phyloP scores from a whole-genome alignment of 1,140 invertebrate species.

The Drosophila tristis region DNA sequence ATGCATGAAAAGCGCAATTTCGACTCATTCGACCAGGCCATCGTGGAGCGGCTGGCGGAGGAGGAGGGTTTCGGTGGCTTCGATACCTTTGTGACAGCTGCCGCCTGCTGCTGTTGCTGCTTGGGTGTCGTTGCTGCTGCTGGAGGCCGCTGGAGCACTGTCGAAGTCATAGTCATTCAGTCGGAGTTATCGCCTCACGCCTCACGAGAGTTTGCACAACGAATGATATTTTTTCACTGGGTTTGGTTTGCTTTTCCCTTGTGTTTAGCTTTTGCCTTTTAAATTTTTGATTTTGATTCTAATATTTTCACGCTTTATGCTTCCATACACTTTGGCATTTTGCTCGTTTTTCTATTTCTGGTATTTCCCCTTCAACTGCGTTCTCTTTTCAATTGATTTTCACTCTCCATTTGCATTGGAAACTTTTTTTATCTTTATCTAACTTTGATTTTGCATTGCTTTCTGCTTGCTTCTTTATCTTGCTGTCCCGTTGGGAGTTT shows the following conservation, averaged over 20 bases:
- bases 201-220: slow-evolving; percentile 23
- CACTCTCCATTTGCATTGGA: slow-evolving; percentile 52
- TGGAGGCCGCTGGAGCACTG: slow-evolving; percentile 75
- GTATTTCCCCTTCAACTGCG: slow-evolving; percentile 52
- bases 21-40: slow-evolving; percentile 81
- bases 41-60: slow-evolving; percentile 49
- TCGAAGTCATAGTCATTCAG: slow-evolving; percentile 83
- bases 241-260: slow-evolving; percentile 19
- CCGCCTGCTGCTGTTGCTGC: slow-evolving; percentile 26
- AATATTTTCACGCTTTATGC: slow-evolving; percentile 8
- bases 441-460: slow-evolving; percentile 37
- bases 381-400: slow-evolving; percentile 56
- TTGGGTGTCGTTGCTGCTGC: slow-evolving; percentile 46
- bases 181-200: slow-evolving; percentile 4
- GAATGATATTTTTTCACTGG: slow-evolving; percentile 24
- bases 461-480: slow-evolving; percentile 21
- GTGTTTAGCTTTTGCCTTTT: slow-evolving; percentile 33
- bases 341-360: slow-evolving; percentile 15
- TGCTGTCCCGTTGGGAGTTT: slow-evolving; percentile 24
- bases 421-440: slow-evolving; percentile 43
- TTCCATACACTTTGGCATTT: slow-evolving; percentile 1
- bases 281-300: slow-evolving; percentile 70
- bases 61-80: slow-evolving; percentile 24
- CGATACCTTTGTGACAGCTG: slow-evolving; percentile 17
- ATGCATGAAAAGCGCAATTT: slow-evolving; percentile 82